Evolutionary conservation across 2,797 vertebrate species (phyloP), one percentile per base, ranked within the genome.

Genomic region (Dipus sagitta): DNA sequence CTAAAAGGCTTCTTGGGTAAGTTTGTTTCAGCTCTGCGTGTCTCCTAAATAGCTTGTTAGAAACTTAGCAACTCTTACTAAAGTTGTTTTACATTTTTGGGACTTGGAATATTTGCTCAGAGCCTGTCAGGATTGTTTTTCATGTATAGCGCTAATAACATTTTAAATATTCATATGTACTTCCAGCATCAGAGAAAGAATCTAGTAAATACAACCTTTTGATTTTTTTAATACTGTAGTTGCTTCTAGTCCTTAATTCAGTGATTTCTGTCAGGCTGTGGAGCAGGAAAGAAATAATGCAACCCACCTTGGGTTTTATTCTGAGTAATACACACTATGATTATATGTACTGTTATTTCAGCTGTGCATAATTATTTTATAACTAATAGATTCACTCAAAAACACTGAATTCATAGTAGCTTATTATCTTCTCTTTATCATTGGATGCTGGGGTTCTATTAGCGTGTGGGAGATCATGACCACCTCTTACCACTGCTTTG

Each of bases 381-480:
- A 72, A 83, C 28, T 90, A 62, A 64, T 65, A 86, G 15, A 70
- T 42, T 82, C 24, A 18, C 82, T 90, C 64, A 13, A 64, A 82
- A 85, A 65, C 26, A 86, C 18, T 70, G 58, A 72, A 38, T 77
- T 86, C n/a, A 32, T 64, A 81, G n/a, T 80, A 77, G 20, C 47
- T 80, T 79, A 24, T 91, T 92, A 30, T 54, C 18, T 91, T 83
- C 94, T 94, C 12, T 91, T 91, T 80, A 38, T 93, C 32, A 47
- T 64, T 91, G 54, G 17, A 86, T 54, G 28, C 23, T 86, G 42
- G 60, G 72, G n/a, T 80, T 10, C 34, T 93, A 42, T 38, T 88
- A 47, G 34, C 38, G 13, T 76, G 5, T 84, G 47, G 7, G 75
- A 72, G n/a, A 54, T 34, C 80, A 6, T 90, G 24, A 72, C 62